Evolutionary conservation across 2,888 invertebrate species (phyloP).

Genomic region (Spodoptera exigua): DNA sequence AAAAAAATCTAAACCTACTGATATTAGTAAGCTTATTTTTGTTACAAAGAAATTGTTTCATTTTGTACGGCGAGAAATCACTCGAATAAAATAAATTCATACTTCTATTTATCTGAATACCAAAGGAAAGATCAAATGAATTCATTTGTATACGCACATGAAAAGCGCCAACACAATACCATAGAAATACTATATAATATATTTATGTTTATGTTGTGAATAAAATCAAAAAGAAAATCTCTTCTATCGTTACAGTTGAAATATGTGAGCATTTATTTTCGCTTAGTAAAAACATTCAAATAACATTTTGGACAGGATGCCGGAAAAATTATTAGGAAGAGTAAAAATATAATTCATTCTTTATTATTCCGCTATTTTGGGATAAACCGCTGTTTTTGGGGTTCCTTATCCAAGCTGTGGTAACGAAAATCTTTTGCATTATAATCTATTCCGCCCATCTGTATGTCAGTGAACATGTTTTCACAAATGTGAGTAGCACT

Average conservation of each 20-base stretch:
- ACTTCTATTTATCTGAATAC: too few species aligned
- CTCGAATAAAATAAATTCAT: too few species aligned
- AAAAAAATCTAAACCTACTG: too few species aligned
- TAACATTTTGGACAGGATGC: slow-evolving; percentile 58
- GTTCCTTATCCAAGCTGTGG: slow-evolving; percentile 16
- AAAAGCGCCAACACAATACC: slow-evolving; percentile 12
- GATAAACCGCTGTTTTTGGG: slow-evolving; percentile 55
- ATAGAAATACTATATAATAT: slow-evolving; percentile 5
- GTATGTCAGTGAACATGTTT: too few species aligned
- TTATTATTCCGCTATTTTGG: slow-evolving; percentile 62
- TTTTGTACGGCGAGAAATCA: too few species aligned
- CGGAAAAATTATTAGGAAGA: slow-evolving; percentile 43
- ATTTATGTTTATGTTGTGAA: slow-evolving; percentile 8
- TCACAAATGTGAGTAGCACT: too few species aligned
- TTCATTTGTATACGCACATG: neutral
- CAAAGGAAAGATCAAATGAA: too few species aligned
- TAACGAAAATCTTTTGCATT: too few species aligned
- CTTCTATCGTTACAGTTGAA: slow-evolving; percentile 27
- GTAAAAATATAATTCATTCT: slow-evolving; percentile 62
- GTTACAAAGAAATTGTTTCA: too few species aligned
- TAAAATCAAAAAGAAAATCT: slow-evolving; percentile 22
- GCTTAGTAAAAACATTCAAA: slow-evolving; percentile 53
- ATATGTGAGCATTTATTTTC: slow-evolving; percentile 41
- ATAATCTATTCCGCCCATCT: too few species aligned
- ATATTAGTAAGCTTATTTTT: too few species aligned